Evolutionary conservation across 2,888 invertebrate genomes (phyloP).

Genomic region (Parelbella ahira): DNA sequence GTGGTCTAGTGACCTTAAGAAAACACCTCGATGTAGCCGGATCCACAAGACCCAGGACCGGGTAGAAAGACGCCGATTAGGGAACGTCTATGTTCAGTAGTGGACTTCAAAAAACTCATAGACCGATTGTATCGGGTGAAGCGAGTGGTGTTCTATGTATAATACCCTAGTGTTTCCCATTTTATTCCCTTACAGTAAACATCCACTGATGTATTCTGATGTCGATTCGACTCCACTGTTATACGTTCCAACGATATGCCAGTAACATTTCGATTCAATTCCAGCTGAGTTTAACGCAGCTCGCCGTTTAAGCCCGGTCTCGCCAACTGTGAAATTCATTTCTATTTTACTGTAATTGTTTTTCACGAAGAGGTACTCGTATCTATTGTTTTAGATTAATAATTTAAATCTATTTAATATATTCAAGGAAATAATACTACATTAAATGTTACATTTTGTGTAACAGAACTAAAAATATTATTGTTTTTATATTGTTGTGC

Average conservation of each 20-base stretch:
- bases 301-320: constrained; percentile 19
- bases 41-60: too few species aligned
- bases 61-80: too few species aligned
- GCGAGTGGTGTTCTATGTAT: constrained; percentile 2
- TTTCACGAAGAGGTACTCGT: constrained; percentile 1
- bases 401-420: too few species aligned
- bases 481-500: too few species aligned
- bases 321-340: constrained; percentile 12
- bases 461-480: too few species aligned
- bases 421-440: too few species aligned
- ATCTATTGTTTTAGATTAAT: too few species aligned
- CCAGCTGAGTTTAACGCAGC: constrained; percentile 18
- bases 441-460: too few species aligned
- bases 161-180: constrained; percentile 5
- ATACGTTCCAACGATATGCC: constrained; percentile 21
- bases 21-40: too few species aligned
- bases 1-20: too few species aligned
- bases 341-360: constrained; percentile 14
- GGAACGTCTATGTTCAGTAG: too few species aligned
- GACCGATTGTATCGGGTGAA: constrained; percentile 33
- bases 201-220: constrained; percentile 24
- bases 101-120: too few species aligned
- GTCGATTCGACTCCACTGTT: constrained; percentile 16
- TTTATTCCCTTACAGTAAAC: constrained; percentile 22
- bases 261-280: constrained; percentile 20